phyloP scores from a whole-genome alignment of 1,140 invertebrate species.

The Chionoecetes opilio region DNA sequence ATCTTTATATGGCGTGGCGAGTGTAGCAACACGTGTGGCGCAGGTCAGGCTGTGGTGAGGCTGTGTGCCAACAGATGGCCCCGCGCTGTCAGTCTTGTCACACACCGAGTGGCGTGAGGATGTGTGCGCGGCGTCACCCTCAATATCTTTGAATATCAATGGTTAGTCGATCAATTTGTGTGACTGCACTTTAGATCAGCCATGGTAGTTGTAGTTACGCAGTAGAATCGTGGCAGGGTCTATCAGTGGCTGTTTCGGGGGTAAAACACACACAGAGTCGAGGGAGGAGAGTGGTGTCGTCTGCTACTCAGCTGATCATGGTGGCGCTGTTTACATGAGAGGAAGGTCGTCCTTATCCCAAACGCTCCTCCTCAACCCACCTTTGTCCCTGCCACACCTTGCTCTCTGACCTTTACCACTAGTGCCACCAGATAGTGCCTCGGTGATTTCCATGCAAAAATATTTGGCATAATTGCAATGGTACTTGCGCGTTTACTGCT shows the following conservation, averaged over 20 bases:
- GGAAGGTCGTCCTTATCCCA: neutral
- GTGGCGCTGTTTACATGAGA: slow-evolving; percentile 1
- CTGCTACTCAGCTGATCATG: slow-evolving; percentile 27
- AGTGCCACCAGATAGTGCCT: neutral
- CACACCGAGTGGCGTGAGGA: slow-evolving; percentile 47
- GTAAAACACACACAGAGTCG: neutral
- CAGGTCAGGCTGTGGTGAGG: slow-evolving; percentile 47
- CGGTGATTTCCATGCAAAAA: neutral
- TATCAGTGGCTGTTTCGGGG: neutral
- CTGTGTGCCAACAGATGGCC: slow-evolving; percentile 41
- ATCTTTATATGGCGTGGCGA: neutral
- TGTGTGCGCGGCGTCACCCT: slow-evolving; percentile 29
- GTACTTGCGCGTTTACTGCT: neutral
- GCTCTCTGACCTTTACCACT: neutral
- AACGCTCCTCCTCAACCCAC: neutral
- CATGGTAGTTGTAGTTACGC: neutral
- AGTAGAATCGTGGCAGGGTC: neutral
- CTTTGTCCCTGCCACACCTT: neutral
- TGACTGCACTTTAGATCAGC: neutral
- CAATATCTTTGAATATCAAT: slow-evolving; percentile 36
- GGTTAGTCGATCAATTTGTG: slow-evolving; percentile 25
- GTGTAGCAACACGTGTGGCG: slow-evolving; percentile 34
- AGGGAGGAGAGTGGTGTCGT: slow-evolving; percentile 1
- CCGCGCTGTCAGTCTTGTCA: slow-evolving; percentile 54
- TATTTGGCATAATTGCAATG: neutral